phyloP scores from a whole-genome alignment of 2,113 vertebrate genomes.

The Ornithorhynchus anatinus region DNA sequence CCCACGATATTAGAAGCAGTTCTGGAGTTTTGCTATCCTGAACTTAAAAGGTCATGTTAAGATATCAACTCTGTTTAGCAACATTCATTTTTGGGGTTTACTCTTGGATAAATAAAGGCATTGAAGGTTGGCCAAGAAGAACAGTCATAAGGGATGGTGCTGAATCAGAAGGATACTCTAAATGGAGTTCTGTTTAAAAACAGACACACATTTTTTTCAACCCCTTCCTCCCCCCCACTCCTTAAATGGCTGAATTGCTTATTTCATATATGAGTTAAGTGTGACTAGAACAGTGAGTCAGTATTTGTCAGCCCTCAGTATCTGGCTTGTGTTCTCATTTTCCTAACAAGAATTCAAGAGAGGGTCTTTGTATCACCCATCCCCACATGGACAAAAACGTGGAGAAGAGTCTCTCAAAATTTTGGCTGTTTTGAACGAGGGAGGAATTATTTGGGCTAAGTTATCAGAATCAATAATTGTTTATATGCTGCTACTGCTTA shows the following conservation, averaged over 20 bases:
- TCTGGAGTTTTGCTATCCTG: background rate
- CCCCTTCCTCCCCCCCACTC: conserved; percentile 30
- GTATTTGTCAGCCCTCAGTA: conserved; percentile 69
- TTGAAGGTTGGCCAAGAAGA: conserved; percentile 50
- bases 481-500: conserved; percentile 55
- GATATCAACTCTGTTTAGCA: conserved; percentile 5
- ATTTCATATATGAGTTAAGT: conserved; percentile 66
- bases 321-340: conserved; percentile 61
- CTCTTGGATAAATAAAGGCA: conserved; percentile 49
- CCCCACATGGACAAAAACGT: background rate
- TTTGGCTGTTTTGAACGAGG: conserved; percentile 41
- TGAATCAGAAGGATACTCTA: conserved; percentile 68
- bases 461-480: conserved; percentile 60
- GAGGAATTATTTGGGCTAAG: conserved; percentile 49
- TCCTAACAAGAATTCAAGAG: conserved; percentile 59
- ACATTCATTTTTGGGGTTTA: conserved; percentile 41
- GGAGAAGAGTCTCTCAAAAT: conserved; percentile 54
- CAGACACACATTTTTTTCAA: conserved; percentile 23
- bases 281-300: conserved; percentile 72
- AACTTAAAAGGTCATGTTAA: background rate
- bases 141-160: conserved; percentile 51
- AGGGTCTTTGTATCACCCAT: conserved; percentile 56
- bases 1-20: too few species aligned
- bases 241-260: conserved; percentile 51
- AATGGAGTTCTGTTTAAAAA: conserved; percentile 57